Evolutionary conservation across 2,888 invertebrate species (phyloP).

Genomic region (Sericinus montela): DNA sequence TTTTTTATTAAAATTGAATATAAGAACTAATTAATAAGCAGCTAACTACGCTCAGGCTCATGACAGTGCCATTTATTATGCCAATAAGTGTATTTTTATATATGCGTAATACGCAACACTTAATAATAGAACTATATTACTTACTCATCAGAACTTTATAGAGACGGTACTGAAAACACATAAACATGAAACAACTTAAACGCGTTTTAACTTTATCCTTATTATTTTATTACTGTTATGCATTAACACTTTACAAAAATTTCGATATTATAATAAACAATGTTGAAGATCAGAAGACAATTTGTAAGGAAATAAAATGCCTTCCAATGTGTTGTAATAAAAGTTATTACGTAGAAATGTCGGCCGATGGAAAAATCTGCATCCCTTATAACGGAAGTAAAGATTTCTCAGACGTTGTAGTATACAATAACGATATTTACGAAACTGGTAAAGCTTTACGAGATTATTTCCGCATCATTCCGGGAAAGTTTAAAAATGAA

Average conservation of each 20-base stretch:
- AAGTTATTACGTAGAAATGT: background rate
- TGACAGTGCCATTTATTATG: background rate
- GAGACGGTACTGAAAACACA: slow-evolving; percentile 1
- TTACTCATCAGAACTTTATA: slow-evolving; percentile 1
- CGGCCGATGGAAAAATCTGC: no score
- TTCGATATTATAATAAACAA: background rate
- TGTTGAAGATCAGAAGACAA: background rate
- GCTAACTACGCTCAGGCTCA: no score
- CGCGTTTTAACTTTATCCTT: background rate
- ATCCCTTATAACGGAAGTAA: background rate
- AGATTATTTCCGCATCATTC: slow-evolving; percentile 13
- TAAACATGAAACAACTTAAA: slow-evolving; percentile 4
- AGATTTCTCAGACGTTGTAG: slow-evolving; percentile 7
- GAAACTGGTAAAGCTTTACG: slow-evolving; percentile 3
- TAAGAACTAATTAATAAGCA: no score
- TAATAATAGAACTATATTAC: background rate
- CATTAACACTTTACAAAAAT: background rate
- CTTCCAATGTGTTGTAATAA: slow-evolving; percentile 14
- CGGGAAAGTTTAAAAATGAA: slow-evolving; percentile 9
- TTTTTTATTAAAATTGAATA: no score
- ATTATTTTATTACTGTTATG: background rate
- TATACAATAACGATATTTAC: slow-evolving; percentile 17
- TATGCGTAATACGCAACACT: background rate
- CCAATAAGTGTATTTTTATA: background rate
- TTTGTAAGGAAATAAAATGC: background rate